Evolutionary conservation across 2,888 invertebrate species (phyloP).

Genomic region (Stenichneumon culpator): DNA sequence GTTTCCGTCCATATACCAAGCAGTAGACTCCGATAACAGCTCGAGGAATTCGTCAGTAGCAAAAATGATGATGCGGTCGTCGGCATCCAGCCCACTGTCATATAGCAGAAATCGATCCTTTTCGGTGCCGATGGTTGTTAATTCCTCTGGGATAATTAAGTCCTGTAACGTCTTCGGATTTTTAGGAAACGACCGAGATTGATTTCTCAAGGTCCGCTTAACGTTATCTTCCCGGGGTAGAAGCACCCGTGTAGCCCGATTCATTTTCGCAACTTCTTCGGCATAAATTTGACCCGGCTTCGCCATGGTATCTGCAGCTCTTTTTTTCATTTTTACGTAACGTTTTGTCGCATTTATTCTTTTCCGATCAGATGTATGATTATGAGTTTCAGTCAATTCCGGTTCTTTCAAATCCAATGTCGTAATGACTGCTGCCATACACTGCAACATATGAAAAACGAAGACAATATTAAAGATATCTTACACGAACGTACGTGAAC

Average conservation of each 20-base stretch:
- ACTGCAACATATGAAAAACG: neutral
- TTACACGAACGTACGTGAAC: too few relatives aligned
- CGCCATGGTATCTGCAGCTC: neutral
- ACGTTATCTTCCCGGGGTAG: neutral
- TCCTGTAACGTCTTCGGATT: constrained; percentile 1
- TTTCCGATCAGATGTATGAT: constrained; percentile 11
- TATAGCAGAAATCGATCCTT: constrained; percentile 7
- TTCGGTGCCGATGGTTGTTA: neutral
- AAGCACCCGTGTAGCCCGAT: neutral
- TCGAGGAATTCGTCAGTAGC: constrained; percentile 18
- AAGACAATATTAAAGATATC: too few relatives aligned
- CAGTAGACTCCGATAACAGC: neutral
- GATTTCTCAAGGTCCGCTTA: constrained; percentile 17
- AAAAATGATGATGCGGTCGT: constrained; percentile 16
- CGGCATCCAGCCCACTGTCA: constrained; percentile 12
- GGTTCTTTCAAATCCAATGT: neutral
- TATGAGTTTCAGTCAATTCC: neutral
- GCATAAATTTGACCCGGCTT: constrained; percentile 17
- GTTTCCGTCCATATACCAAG: constrained; percentile 37
- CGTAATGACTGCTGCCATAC: neutral
- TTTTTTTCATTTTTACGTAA: constrained; percentile 15
- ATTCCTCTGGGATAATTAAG: constrained; percentile 16
- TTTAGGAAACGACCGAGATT: neutral
- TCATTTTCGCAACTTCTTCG: neutral
- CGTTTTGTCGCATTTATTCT: neutral